Conservation (phyloP, 2,888 invertebrate species). For the Lysandra bellargus region DNA sequence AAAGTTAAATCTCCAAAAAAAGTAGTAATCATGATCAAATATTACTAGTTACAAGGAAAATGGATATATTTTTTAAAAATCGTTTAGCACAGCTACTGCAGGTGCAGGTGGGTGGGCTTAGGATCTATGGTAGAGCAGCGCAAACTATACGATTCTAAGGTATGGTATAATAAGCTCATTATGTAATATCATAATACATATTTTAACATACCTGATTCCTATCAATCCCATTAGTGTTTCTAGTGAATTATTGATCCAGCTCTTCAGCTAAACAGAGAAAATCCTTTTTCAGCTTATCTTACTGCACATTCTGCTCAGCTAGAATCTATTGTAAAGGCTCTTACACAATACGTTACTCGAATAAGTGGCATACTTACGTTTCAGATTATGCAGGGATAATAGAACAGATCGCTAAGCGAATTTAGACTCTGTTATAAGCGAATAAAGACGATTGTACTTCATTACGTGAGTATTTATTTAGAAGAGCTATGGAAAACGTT, state of each 20-base stretch:
- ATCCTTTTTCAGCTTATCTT: slow-evolving; percentile 20
- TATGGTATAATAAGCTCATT: neutral
- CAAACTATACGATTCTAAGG: neutral
- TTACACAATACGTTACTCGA: slow-evolving; percentile 39
- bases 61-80: too few species aligned
- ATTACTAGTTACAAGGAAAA: too few species aligned
- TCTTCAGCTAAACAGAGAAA: slow-evolving; percentile 10
- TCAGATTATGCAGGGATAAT: slow-evolving; percentile 42
- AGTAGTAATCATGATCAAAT: too few species aligned
- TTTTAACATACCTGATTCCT: neutral
- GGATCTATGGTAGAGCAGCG: too few species aligned
- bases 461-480: slow-evolving; percentile 17
- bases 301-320: slow-evolving; percentile 33
- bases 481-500: slow-evolving; percentile 30
- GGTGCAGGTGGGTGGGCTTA: too few species aligned
- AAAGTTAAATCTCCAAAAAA: too few species aligned
- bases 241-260: neutral
- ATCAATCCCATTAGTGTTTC: neutral
- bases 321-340: slow-evolving; percentile 39
- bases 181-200: too few species aligned
- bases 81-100: too few species aligned
- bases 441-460: neutral
- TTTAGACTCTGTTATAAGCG: neutral
- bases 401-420: slow-evolving; percentile 31
- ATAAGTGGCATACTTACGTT: slow-evolving; percentile 42